Evolutionary conservation across 2,888 invertebrate species (phyloP).

Genomic region (Operophtera brumata): DNA sequence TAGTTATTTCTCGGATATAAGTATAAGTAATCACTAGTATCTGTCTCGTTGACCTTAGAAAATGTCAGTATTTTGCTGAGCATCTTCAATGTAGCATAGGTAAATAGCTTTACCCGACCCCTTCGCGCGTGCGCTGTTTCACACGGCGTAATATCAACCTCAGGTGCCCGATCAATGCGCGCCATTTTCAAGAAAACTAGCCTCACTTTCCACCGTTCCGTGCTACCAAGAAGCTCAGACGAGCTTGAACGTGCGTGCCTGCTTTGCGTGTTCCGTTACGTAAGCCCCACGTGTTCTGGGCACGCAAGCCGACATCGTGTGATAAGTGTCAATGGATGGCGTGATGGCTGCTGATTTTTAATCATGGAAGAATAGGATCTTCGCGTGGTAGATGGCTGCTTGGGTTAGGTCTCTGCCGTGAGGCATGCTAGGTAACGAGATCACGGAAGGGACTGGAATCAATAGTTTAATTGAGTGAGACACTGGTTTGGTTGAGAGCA

Average conservation of each 20-base stretch:
- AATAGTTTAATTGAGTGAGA: neutral
- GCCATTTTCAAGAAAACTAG: conserved; percentile 4
- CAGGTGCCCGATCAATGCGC: conserved; percentile 3
- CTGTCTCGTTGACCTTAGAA: too few relatives aligned
- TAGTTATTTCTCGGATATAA: too few relatives aligned
- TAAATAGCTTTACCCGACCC: neutral
- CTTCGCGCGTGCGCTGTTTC: neutral
- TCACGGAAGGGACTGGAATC: neutral
- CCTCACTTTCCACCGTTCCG: conserved; percentile 24
- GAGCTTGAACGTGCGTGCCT: conserved; percentile 32
- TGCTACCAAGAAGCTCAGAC: conserved; percentile 33
- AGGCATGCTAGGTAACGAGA: conserved; percentile 26
- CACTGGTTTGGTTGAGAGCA: too few relatives aligned
- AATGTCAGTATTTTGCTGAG: too few relatives aligned
- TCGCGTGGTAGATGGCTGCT: conserved; percentile 52
- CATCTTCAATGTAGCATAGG: too few relatives aligned
- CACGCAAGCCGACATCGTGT: conserved; percentile 64
- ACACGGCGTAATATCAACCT: neutral
- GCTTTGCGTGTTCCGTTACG: conserved; percentile 52
- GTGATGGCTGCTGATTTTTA: conserved; percentile 68
- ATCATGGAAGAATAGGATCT: conserved; percentile 62
- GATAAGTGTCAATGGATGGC: conserved; percentile 76
- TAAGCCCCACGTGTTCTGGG: conserved; percentile 58
- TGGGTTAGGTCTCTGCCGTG: conserved; percentile 45
- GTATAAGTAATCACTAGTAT: too few relatives aligned